Conservation (phyloP, 35 echinoderm and acorn worm genomes). For the Antedon bifida region DNA sequence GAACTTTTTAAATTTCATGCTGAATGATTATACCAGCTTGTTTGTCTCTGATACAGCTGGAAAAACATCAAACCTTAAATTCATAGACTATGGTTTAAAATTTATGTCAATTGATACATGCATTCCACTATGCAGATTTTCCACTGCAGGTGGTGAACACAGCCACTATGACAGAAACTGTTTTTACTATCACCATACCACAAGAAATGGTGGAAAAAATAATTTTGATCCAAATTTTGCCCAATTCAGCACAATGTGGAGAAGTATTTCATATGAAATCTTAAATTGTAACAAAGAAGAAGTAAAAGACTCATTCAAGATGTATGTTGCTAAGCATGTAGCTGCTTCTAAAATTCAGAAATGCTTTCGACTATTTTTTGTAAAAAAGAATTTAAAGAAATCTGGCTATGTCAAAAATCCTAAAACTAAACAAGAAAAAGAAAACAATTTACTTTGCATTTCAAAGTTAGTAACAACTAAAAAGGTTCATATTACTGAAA, state of each 20-base stretch:
- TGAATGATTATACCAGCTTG: no score
- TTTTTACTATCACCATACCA: constrained; percentile 57
- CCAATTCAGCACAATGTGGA: constrained; percentile 24
- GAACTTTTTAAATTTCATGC: no score
- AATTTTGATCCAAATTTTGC: constrained; percentile 21
- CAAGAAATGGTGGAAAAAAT: constrained; percentile 53
- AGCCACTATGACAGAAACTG: constrained; percentile 36
- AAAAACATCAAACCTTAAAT: neutral
- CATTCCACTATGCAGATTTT: constrained; percentile 37
- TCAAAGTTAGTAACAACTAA: neutral
- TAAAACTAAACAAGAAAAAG: no score
- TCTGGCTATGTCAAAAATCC: no score
- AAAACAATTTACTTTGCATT: neutral
- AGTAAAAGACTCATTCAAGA: neutral
- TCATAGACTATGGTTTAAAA: neutral
- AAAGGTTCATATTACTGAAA: neutral
- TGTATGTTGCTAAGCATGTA: neutral
- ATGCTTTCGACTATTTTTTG: neutral
- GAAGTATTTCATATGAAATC: constrained; percentile 10
- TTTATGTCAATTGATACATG: constrained; percentile 32
- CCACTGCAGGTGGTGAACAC: constrained; percentile 55
- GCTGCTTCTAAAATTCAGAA: neutral
- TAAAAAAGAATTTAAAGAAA: no score
- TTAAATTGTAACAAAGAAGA: neutral
- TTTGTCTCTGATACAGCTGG: constrained; percentile 14